Evolutionary conservation across 2,888 invertebrate species (phyloP).

Genomic region (Calameuta idolon): DNA sequence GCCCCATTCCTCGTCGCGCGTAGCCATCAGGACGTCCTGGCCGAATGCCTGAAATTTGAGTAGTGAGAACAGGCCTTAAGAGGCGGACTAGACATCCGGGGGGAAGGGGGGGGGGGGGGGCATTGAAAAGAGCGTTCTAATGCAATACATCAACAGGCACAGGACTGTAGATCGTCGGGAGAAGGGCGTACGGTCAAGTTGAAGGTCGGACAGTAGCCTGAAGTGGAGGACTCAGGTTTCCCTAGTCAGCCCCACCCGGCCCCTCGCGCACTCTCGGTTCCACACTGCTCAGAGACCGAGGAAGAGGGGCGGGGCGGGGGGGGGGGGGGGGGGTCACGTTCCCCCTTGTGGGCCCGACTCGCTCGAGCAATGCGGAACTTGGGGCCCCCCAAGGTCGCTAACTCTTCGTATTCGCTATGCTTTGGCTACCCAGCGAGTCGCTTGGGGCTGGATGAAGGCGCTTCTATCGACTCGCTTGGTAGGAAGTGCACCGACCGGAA

Average conservation of each 20-base stretch:
- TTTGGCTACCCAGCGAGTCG: neutral
- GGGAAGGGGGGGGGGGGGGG: neutral
- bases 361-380: conserved; percentile 55
- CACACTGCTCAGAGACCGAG: neutral
- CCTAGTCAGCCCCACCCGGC: neutral
- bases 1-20: conserved; percentile 74
- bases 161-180: conserved; percentile 19
- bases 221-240: neutral
- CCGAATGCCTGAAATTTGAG: conserved; percentile 72
- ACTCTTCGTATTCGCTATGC: conserved; percentile 23
- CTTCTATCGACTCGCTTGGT: neutral
- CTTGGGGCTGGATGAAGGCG: neutral
- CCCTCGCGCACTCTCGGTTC: neutral
- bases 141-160: conserved; percentile 22
- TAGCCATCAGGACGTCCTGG: conserved; percentile 71
- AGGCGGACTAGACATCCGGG: neutral
- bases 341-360: conserved; percentile 31
- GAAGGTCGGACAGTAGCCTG: conserved; percentile 46
- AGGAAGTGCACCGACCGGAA: neutral
- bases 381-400: conserved; percentile 39
- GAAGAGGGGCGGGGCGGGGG: too few species aligned
- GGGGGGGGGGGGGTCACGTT: neutral
- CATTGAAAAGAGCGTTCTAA: neutral
- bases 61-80: neutral
- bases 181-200: conserved; percentile 56